These are phyloP conservation scores for Hesperophylax magnus DNA, from an alignment of 1,140 invertebrate genomes.

Conservation along the genomic window DNA sequence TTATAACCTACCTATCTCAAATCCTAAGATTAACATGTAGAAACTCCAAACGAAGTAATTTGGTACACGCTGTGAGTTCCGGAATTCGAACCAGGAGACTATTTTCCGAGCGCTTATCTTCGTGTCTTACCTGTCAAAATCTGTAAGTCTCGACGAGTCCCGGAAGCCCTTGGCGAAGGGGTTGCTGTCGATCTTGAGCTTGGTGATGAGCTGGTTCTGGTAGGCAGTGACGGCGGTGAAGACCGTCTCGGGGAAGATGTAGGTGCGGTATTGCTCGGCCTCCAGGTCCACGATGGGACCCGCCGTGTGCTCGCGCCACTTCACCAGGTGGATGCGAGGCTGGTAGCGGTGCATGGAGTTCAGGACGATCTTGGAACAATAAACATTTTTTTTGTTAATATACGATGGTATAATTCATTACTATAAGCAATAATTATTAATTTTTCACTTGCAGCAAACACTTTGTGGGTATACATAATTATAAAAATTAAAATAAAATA, in stretches of 20 bases:
- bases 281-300: constrained; percentile 82
- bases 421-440: too few species aligned
- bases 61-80: too few species aligned
- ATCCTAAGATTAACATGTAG: too few species aligned
- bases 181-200: constrained; percentile 95
- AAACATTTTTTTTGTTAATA: neutral
- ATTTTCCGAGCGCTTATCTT: neutral
- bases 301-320: constrained; percentile 67
- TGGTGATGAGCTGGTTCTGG: constrained; percentile 97
- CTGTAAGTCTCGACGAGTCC: constrained; percentile 93
- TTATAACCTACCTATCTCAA: too few species aligned
- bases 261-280: constrained; percentile 86
- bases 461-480: too few species aligned
- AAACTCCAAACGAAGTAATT: too few species aligned
- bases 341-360: constrained; percentile 99
- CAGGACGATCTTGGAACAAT: constrained; percentile 87
- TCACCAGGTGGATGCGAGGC: constrained; percentile 93
- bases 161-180: constrained; percentile 96
- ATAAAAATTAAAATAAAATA: too few species aligned
- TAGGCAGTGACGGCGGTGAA: constrained; percentile 99
- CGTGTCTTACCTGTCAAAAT: constrained; percentile 81
- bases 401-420: too few species aligned
- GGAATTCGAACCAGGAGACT: too few species aligned
- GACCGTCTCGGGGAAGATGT: constrained; percentile 95
- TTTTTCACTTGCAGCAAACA: too few species aligned